Conservation (phyloP, 2,113 vertebrate species). For the Atlantisia rogersi region DNA sequence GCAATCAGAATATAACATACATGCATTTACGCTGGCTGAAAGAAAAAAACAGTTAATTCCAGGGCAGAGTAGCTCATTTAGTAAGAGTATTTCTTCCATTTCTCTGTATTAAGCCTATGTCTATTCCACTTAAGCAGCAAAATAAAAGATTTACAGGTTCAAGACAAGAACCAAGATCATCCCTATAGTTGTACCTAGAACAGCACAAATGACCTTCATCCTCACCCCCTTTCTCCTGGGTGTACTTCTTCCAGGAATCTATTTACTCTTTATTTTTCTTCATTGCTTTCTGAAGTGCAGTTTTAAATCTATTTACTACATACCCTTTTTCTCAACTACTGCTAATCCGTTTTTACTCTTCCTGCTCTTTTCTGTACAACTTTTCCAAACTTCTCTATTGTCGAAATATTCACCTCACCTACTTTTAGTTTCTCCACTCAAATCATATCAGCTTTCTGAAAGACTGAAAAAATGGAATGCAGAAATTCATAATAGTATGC, state of each 20-base stretch:
- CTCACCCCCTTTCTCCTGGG: neutral
- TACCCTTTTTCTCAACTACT: neutral
- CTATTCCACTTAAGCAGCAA: neutral
- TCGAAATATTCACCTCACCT: neutral
- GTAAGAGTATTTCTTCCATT: neutral
- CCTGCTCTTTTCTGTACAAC: neutral
- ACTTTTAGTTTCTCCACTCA: neutral
- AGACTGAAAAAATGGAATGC: neutral
- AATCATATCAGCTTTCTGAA: neutral
- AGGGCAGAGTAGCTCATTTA: neutral
- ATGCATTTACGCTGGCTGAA: neutral
- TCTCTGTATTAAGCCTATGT: neutral
- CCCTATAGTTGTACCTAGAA: neutral
- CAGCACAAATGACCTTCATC: neutral
- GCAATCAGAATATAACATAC: neutral
- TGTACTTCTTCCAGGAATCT: neutral
- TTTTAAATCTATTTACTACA: neutral
- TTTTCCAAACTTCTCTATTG: neutral
- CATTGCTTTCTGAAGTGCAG: neutral
- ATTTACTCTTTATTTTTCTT: neutral
- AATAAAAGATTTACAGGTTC: neutral
- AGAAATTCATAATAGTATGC: neutral
- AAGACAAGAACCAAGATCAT: neutral
- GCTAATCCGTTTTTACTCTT: neutral
- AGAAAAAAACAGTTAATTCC: neutral